Percentiles rank a stretch among this genome's conserved stretches.
phyloP scores from a whole-genome alignment of 2,888 invertebrate species.

The Agrochola litura region DNA sequence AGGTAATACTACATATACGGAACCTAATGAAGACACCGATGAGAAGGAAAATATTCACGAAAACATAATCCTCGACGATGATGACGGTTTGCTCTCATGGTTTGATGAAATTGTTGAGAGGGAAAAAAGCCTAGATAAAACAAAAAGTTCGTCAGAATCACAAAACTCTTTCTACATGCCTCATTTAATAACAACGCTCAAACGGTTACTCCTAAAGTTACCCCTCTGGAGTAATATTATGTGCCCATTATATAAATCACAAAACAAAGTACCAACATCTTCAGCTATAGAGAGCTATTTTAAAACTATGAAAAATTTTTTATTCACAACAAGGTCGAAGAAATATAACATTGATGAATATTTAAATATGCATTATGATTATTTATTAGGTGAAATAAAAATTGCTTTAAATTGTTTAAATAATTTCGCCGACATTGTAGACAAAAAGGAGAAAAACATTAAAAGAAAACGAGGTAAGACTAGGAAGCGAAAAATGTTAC shows the following conservation, averaged over 20 bases:
- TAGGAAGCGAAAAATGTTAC: constrained; percentile 40
- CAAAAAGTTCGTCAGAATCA: constrained; percentile 45
- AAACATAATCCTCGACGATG: constrained; percentile 29
- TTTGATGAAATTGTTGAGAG: constrained; percentile 54
- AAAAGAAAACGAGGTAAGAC: constrained; percentile 52
- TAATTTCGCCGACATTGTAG: constrained; percentile 46
- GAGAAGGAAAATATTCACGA: constrained; percentile 45
- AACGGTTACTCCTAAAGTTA: constrained; percentile 32
- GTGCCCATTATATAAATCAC: constrained; percentile 49
- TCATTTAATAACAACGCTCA: too few relatives aligned
- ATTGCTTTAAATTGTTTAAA: constrained; percentile 49
- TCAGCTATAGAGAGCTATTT: constrained; percentile 41
- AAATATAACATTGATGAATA: constrained; percentile 53
- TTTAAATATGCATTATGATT: constrained; percentile 50
- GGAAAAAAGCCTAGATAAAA: constrained; percentile 51
- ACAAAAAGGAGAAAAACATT: constrained; percentile 50
- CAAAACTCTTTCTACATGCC: too few relatives aligned
- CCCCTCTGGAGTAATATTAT: constrained; percentile 56
- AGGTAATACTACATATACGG: constrained; percentile 49
- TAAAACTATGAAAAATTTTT: constrained; percentile 54
- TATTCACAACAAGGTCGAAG: constrained; percentile 49
- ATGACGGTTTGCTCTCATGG: constrained; percentile 51
- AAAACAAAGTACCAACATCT: constrained; percentile 54
- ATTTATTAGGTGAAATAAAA: constrained; percentile 53
- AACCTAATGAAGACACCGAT: constrained; percentile 50